Conservation (phyloP, 2,888 invertebrate genomes). For the Scaptomyza flava region DNA sequence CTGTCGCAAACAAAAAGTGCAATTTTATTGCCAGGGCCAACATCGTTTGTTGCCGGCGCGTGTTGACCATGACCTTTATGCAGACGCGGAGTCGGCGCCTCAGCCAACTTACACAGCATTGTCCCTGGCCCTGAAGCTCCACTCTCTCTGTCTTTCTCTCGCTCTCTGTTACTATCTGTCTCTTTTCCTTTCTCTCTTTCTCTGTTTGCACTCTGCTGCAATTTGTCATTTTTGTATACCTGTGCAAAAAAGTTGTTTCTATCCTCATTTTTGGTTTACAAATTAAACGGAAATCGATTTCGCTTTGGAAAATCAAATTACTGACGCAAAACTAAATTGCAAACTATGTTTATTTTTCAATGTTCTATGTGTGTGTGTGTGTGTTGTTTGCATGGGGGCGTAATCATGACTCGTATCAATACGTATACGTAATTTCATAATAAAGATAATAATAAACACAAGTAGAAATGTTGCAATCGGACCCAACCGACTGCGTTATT, state of each 20-base stretch:
- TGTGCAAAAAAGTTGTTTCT: slow-evolving; percentile 31
- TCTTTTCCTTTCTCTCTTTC: slow-evolving; percentile 2
- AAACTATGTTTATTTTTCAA: background rate
- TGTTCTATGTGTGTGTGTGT: background rate
- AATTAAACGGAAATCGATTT: slow-evolving; percentile 74
- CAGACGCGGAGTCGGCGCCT: slow-evolving; percentile 71
- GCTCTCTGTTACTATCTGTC: slow-evolving; percentile 1
- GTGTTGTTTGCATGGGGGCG: slow-evolving; percentile 23
- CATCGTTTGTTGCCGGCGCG: slow-evolving; percentile 15
- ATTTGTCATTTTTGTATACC: slow-evolving; percentile 29
- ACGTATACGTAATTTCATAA: slow-evolving; percentile 42
- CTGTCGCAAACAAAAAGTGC: slow-evolving; percentile 10
- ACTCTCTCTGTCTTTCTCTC: slow-evolving; percentile 12
- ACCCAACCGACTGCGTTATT: no score
- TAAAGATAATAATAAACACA: slow-evolving; percentile 8
- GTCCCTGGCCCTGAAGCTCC: slow-evolving; percentile 30
- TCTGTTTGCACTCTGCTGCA: slow-evolving; percentile 15
- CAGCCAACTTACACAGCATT: slow-evolving; percentile 50
- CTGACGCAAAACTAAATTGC: slow-evolving; percentile 51
- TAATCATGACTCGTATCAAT: slow-evolving; percentile 62
- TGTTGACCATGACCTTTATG: slow-evolving; percentile 70
- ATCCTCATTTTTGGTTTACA: slow-evolving; percentile 48
- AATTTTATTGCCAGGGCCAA: slow-evolving; percentile 4
- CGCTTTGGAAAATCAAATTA: slow-evolving; percentile 65
- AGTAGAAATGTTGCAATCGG: no score